phyloP scores from a whole-genome alignment of 2,888 invertebrate genomes.

The Thereva nobilitata region DNA sequence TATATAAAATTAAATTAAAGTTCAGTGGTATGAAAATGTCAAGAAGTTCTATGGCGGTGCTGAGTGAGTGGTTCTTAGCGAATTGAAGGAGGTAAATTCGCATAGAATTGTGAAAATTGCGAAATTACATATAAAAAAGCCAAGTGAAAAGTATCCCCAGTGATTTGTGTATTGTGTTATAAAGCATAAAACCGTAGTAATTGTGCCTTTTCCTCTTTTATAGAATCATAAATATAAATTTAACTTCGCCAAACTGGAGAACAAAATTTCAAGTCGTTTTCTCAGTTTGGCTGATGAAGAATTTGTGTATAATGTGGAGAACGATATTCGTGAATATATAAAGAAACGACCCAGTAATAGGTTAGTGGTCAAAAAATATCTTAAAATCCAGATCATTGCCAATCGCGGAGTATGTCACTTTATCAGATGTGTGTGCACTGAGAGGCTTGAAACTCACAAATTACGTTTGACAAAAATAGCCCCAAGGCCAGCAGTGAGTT shows the following conservation, averaged over 20 bases:
- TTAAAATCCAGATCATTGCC: neutral
- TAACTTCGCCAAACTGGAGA: conserved; percentile 20
- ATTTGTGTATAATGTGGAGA: conserved; percentile 56
- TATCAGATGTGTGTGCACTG: neutral
- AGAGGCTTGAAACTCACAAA: no score
- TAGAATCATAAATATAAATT: neutral
- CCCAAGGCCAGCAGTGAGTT: conserved; percentile 34
- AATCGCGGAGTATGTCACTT: neutral
- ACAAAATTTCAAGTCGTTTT: conserved; percentile 34
- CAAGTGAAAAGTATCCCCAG: no score
- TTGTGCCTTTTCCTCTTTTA: conserved; percentile 1
- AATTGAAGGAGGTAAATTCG: neutral
- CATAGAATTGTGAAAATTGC: neutral
- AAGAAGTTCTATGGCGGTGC: conserved; percentile 19
- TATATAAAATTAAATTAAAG: no score
- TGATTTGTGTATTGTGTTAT: no score
- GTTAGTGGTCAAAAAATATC: conserved; percentile 47
- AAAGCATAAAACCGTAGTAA: neutral
- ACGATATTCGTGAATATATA: conserved; percentile 56
- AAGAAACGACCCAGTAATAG: conserved; percentile 52
- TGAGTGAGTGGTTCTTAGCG: conserved; percentile 1
- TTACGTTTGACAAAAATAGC: conserved; percentile 30
- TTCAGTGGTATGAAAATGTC: conserved; percentile 6
- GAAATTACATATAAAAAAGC: no score
- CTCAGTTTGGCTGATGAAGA: conserved; percentile 56